Conservation (phyloP, 2,113 vertebrate genomes). For the Pterophyllum scalare region DNA sequence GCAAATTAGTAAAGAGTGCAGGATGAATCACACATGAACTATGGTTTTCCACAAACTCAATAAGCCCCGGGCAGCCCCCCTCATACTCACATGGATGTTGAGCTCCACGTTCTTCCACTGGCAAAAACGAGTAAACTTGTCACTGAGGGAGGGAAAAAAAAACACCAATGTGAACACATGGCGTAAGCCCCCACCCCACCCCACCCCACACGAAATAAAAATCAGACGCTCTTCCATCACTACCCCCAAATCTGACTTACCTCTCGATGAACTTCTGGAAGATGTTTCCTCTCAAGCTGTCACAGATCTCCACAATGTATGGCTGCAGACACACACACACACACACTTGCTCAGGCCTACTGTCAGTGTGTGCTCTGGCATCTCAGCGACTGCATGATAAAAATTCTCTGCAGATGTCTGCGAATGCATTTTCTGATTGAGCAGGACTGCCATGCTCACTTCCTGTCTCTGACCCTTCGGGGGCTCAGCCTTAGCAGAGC, state of each 20-base stretch:
- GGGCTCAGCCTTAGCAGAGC: background rate
- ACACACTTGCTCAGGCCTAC: background rate
- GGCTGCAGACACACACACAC: conserved; percentile 61
- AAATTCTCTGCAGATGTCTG: background rate
- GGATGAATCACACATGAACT: background rate
- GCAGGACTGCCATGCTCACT: background rate
- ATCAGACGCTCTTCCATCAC: background rate
- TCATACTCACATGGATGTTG: conserved; percentile 94
- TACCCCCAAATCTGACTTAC: conserved; percentile 71
- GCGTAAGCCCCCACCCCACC: background rate
- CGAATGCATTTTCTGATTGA: background rate
- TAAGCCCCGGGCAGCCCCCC: background rate
- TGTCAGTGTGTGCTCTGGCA: background rate
- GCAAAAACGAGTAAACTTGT: conserved; percentile 97
- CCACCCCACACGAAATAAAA: background rate
- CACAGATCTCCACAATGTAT: conserved; percentile 98
- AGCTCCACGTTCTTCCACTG: conserved; percentile 99
- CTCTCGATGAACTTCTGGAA: conserved; percentile 98
- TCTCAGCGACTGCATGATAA: background rate
- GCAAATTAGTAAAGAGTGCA: background rate
- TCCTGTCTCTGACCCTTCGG: background rate
- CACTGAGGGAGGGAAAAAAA: conserved; percentile 77
- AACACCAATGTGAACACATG: background rate
- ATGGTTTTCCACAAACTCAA: background rate
- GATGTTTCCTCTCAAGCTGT: conserved; percentile 94